phyloP scores from a whole-genome alignment of 1,140 invertebrate species.

The Orussus abietinus region DNA sequence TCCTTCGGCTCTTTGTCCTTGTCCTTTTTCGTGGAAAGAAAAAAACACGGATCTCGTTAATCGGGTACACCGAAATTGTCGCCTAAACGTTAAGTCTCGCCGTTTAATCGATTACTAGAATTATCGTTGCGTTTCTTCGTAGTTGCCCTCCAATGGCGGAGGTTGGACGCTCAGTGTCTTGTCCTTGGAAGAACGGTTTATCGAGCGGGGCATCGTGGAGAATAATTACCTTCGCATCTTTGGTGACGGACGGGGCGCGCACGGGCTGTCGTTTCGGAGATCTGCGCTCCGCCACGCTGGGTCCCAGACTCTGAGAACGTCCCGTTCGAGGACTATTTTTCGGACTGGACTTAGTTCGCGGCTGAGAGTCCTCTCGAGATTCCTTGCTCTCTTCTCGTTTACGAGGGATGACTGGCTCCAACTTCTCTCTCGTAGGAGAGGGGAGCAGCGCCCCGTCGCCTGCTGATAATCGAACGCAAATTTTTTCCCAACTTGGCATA shows the following conservation, averaged over 20 bases:
- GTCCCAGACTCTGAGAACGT: constrained; percentile 69
- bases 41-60: constrained; percentile 1
- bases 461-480: constrained; percentile 18
- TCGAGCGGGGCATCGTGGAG: too few relatives aligned
- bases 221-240: constrained; percentile 48
- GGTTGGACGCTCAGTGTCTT: too few relatives aligned
- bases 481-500: too few relatives aligned
- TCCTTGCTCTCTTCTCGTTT: constrained; percentile 59
- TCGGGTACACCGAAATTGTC: too few relatives aligned
- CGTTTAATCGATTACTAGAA: too few relatives aligned
- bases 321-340: constrained; percentile 61
- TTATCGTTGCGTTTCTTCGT: too few relatives aligned
- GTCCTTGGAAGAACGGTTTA: neutral
- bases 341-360: constrained; percentile 59
- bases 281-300: constrained; percentile 58
- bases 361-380: constrained; percentile 40
- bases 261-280: constrained; percentile 70
- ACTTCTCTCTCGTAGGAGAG: constrained; percentile 67
- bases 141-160: too few relatives aligned
- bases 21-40: constrained; percentile 23
- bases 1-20: constrained; percentile 44
- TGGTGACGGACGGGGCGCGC: constrained; percentile 56
- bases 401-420: constrained; percentile 65
- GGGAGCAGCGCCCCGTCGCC: constrained; percentile 60
- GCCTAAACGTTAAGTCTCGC: too few relatives aligned